Base-by-base conservation (phyloP, 2,888 invertebrate genomes). In the Emmelina monodactyla region DNA sequence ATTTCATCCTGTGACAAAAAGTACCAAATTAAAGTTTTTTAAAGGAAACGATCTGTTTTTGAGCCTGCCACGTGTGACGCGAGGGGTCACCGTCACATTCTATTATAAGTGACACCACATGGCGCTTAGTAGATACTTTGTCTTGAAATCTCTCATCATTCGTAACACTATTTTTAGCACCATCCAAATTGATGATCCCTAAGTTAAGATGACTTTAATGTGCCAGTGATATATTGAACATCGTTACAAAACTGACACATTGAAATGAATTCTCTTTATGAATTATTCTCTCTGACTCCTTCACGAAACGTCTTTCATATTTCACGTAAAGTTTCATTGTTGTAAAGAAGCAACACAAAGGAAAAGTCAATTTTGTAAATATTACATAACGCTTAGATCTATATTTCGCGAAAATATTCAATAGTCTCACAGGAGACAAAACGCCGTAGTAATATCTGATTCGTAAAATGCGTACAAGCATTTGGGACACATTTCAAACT, bases 11-110 rank as follows among this genome's bases (percentile, higher is more conserved):
- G 40, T 38, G 41, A 71, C 62, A 78, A 76, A 78, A 78, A 78
- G 61, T 54, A 66, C 58, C 68, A 75, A 75, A 78, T 79, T 76
- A 76, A 73, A 73, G 25, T 75, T 78, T 69, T 76, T 78, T 76
- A 76, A 69, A 78, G 78, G 78, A 78, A 78, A 72, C 73, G 65
- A 76, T 78, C 72, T 70, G 76, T 78, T 76, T 73, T 70, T 62
- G 59, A 62, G 56, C 49, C 53, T 59, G 68, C 73, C 78, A 78
- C 73, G 76, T 79, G 78, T 75, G 73, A 71, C 63, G 49, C 53
- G 44, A 41, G 51, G 47, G 58, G n/a, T 56, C 56, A 58, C 58
- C 55, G 59, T 60, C 60, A 56, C 52, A 46, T 59, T 71, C 70
- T 71, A 73, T 76, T 76, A 69, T 47, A 61, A 56, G 47, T 45